Base-by-base conservation (phyloP, 2,888 invertebrate species). In the Cremastobaeus sp. region DNA sequence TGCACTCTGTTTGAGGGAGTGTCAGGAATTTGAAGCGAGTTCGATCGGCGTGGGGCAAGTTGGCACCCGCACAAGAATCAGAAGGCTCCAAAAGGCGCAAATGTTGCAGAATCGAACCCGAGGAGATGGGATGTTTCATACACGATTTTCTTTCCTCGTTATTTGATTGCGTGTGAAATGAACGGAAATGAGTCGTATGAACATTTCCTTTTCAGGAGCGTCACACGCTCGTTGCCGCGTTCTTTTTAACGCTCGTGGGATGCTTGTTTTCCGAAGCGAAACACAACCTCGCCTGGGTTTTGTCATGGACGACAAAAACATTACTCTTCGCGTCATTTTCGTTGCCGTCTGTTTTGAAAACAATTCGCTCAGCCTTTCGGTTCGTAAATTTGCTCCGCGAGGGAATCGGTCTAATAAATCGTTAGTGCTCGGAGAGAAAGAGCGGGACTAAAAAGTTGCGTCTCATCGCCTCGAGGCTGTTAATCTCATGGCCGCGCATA, bases 111-210 rank as follows among this genome's bases (percentile, higher is more conserved):
- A 3, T 32, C 11, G 32, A 32, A 32, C 3, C n/a, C n/a, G n/a
- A n/a, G n/a, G n/a, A 43, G n/a, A n/a, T 14, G 15, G 17, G 20
- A 39, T 15, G 15, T 34, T 64, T 70, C 55, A 28, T 47, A n/a
- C 50, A 62, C 45, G 41, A 70, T 70, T 62, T 70, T 55, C 34
- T 37, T 59, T 72, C 57, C 50, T 71, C 65, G 41, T 66, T 66
- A 66, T 72, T 72, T 66, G 60, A 65, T 66, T 66, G 72, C 66
- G 66, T 72, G 72, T 55, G 66, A 72, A 72, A 72, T 72, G 60
- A 72, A 72, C 72, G 72, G 72, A 72, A 72, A 72, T 72, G 72
- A 72, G 72, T 72, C 66, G 72, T 72, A 72, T 66, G 65, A 72
- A 72, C 66, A 66, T 72, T 72, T 72, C 72, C 72, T 72, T 72